phyloP scores from a whole-genome alignment of 1,140 invertebrate species.

The Hyles vespertilio region DNA sequence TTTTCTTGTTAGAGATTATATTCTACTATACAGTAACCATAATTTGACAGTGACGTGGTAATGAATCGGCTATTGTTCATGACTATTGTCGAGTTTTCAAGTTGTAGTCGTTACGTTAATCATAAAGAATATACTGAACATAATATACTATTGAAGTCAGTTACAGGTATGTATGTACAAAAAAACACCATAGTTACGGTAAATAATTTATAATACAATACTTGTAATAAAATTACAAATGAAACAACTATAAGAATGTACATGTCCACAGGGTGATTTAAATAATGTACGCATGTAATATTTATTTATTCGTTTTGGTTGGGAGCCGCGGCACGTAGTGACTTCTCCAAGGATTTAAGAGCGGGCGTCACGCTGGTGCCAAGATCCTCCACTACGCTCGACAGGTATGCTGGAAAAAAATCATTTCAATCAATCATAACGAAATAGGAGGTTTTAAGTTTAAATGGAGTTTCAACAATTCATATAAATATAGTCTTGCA shows the following conservation, averaged over 20 bases:
- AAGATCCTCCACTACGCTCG: constrained; percentile 59
- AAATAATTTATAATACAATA: not conserved
- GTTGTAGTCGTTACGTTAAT: too few species aligned
- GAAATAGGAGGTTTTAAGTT: too few species aligned
- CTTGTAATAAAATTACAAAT: not conserved
- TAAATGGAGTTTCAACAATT: too few species aligned
- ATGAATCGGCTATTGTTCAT: too few species aligned
- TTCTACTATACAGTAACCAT: too few species aligned
- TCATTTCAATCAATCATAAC: too few species aligned
- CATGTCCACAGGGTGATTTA: too few species aligned
- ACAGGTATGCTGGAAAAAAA: constrained; percentile 49
- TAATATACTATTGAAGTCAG: not conserved
- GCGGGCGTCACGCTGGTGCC: constrained; percentile 51
- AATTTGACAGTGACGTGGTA: too few species aligned
- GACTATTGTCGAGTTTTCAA: too few species aligned
- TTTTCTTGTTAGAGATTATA: too few species aligned
- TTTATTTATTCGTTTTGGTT: not conserved
- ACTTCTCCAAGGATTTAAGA: constrained; percentile 52
- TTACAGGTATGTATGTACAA: not conserved
- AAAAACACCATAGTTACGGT: not conserved
- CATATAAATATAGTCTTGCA: too few species aligned
- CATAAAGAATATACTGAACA: not conserved
- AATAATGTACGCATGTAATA: too few species aligned
- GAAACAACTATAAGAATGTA: not conserved
- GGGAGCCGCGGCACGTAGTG: constrained; percentile 41